A percentile compares a stretch with the other conserved stretches of the same genome.
These are phyloP conservation scores for Leptinotarsa lineolata DNA, from an alignment of 1,140 invertebrate genomes.

Conservation along the genomic window DNA sequence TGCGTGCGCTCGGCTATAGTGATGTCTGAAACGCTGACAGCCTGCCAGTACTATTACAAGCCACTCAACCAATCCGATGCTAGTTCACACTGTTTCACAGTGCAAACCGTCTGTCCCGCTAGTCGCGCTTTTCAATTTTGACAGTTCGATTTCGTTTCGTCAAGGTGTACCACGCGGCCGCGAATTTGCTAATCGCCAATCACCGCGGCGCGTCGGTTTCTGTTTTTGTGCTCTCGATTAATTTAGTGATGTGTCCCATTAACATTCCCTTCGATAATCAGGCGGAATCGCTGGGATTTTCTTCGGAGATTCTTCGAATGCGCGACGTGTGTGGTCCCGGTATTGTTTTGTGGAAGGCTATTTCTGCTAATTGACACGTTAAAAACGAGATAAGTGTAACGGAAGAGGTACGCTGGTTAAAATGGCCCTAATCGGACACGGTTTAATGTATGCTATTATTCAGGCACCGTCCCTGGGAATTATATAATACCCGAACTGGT, in stretches of 20 bases:
- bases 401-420: conserved; percentile 36
- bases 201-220: neutral
- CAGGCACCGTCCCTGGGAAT: conserved; percentile 28
- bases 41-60: conserved; percentile 55
- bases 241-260: conserved; percentile 40
- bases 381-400: conserved; percentile 35
- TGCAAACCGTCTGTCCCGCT: conserved; percentile 49
- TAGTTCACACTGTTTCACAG: conserved; percentile 41
- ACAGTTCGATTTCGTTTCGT: conserved; percentile 47
- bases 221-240: conserved; percentile 20
- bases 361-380: conserved; percentile 49
- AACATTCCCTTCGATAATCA: conserved; percentile 31
- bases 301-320: conserved; percentile 18
- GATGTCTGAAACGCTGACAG: conserved; percentile 58
- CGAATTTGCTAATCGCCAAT: conserved; percentile 7
- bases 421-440: conserved; percentile 42
- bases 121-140: conserved; percentile 48
- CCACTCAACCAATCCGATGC: conserved; percentile 52
- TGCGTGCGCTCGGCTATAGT: conserved; percentile 52
- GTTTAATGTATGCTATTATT: conserved; percentile 42
- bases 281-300: conserved; percentile 25
- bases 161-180: conserved; percentile 31
- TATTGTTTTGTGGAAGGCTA: conserved; percentile 36
- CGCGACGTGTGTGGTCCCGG: conserved; percentile 42
- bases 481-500: conserved; percentile 47